phyloP scores from a whole-genome alignment of 2,888 invertebrate genomes.

The Steinernema hermaphroditum region DNA sequence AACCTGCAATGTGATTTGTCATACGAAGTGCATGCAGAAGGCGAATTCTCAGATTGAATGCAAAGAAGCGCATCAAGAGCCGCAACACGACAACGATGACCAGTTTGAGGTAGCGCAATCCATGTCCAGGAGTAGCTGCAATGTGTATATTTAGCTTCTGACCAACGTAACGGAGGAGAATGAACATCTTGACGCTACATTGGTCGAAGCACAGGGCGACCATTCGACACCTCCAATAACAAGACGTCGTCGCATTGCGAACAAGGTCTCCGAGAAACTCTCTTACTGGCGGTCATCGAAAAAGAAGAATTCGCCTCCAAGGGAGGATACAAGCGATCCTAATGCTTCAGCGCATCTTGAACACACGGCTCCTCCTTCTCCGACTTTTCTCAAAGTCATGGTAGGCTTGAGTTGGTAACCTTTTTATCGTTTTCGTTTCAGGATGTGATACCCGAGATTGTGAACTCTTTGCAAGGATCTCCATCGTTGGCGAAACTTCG shows the following conservation, averaged over 20 bases:
- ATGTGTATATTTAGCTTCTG: constrained; percentile 9
- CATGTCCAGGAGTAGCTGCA: too few species aligned
- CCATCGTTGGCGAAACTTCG: constrained; percentile 37
- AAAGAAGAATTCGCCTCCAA: constrained; percentile 37
- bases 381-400: not conserved
- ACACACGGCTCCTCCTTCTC: not conserved
- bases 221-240: constrained; percentile 26
- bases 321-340: not conserved
- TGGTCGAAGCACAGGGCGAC: not conserved
- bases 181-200: constrained; percentile 26
- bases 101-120: constrained; percentile 47
- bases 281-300: constrained; percentile 35
- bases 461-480: constrained; percentile 37
- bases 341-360: not conserved
- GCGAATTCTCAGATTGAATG: constrained; percentile 44
- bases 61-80: constrained; percentile 33
- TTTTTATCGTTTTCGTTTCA: constrained; percentile 4
- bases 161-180: constrained; percentile 3
- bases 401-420: not conserved
- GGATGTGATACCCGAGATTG: constrained; percentile 37
- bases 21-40: constrained; percentile 83
- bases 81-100: constrained; percentile 41
- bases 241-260: constrained; percentile 40
- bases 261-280: constrained; percentile 55
- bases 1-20: constrained; percentile 86